These are phyloP conservation scores for Lucinisca nassula DNA, from an alignment of 2,888 invertebrate genomes.

Conservation along the genomic window DNA sequence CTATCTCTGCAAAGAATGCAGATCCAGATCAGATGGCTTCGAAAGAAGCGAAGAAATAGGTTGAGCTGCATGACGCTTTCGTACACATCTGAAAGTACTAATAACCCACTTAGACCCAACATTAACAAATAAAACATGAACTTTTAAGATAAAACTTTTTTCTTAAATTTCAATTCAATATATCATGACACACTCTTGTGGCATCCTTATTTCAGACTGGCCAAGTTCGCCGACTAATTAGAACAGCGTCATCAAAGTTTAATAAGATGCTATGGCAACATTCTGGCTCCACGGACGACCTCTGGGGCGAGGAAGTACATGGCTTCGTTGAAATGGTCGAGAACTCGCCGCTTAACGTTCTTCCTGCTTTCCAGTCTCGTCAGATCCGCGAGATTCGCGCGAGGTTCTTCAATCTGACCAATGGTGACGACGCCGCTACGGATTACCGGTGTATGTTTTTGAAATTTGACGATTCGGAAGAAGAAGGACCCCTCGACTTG, in stretches of 20 bases:
- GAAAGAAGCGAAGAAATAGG: no score
- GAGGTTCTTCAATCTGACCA: constrained; percentile 56
- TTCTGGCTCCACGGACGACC: constrained; percentile 57
- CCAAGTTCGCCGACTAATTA: constrained; percentile 12
- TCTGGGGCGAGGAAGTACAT: constrained; percentile 67
- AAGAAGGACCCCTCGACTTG: constrained; percentile 60
- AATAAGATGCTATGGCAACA: constrained; percentile 67
- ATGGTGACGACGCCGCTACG: constrained; percentile 61
- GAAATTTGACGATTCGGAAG: constrained; percentile 53
- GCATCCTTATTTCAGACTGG: neutral
- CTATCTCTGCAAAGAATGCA: no score
- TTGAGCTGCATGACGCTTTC: no score
- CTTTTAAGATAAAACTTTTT: no score
- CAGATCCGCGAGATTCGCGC: constrained; percentile 45
- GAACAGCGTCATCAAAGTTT: constrained; percentile 59
- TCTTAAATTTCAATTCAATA: no score
- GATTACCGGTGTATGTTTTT: constrained; percentile 65
- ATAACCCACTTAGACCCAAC: no score
- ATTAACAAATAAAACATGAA: no score
- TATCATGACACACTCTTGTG: no score
- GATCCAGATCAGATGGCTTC: no score
- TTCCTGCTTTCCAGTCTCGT: constrained; percentile 26
- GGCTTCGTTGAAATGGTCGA: constrained; percentile 45
- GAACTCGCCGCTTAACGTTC: constrained; percentile 40
- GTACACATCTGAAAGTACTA: no score